Percentiles rank a stretch among this genome's conserved stretches.
Conservation (phyloP, 2,888 invertebrate species). For the Pasiphila rectangulata region DNA sequence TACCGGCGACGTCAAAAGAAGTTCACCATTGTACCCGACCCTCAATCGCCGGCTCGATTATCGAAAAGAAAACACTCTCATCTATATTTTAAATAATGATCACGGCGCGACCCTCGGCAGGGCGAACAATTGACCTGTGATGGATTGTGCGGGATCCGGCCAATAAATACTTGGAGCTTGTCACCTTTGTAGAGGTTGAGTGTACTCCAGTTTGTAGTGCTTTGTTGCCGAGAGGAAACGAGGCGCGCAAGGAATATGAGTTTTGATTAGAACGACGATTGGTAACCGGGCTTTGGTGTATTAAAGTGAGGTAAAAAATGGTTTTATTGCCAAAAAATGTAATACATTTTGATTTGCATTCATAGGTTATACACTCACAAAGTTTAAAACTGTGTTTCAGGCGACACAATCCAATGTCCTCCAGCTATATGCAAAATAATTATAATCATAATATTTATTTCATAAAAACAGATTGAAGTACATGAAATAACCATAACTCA, state of each 20-base stretch:
- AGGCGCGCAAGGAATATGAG: constrained; percentile 4
- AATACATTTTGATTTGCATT: too few relatives aligned
- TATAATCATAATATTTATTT: too few relatives aligned
- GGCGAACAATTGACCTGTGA: constrained; percentile 66
- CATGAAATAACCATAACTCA: too few relatives aligned
- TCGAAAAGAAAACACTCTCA: constrained; percentile 80
- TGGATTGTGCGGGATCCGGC: constrained; percentile 68
- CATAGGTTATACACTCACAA: too few relatives aligned
- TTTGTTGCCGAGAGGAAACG: constrained; percentile 24
- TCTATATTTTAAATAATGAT: constrained; percentile 81
- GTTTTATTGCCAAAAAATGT: not conserved
- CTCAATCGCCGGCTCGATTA: constrained; percentile 78
- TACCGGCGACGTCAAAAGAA: constrained; percentile 67
- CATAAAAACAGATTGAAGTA: too few relatives aligned
- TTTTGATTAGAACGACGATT: not conserved
- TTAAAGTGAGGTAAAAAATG: not conserved
- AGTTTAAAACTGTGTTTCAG: too few relatives aligned
- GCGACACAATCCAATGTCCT: too few relatives aligned
- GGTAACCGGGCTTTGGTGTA: not conserved
- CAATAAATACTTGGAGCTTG: constrained; percentile 62
- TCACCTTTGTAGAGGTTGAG: constrained; percentile 45
- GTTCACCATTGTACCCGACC: constrained; percentile 67
- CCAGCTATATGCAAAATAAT: too few relatives aligned
- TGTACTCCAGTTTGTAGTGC: constrained; percentile 21
- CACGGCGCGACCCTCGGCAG: constrained; percentile 43